Conservation (phyloP, 2,888 invertebrate species). For the Leptinotarsa rubiginosa region DNA sequence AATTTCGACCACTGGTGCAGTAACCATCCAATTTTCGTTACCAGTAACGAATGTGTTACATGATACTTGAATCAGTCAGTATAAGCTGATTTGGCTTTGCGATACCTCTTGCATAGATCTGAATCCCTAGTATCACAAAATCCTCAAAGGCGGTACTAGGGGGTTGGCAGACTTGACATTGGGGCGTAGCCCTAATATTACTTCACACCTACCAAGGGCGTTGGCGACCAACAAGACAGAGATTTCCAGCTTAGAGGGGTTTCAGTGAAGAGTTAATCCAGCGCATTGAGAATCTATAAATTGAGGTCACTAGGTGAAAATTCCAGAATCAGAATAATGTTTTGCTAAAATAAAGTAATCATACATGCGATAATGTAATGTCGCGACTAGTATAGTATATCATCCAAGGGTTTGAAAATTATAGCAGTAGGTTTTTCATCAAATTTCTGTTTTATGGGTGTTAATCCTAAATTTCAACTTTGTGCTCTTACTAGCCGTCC, state of each 20-base stretch:
- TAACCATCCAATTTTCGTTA: background rate
- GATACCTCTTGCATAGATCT: constrained; percentile 42
- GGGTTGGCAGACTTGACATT: constrained; percentile 62
- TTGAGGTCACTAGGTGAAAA: too few species aligned
- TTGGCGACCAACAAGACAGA: background rate
- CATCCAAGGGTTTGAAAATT: too few species aligned
- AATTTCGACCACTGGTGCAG: background rate
- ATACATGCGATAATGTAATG: too few species aligned
- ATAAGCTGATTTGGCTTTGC: background rate
- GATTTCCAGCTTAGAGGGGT: background rate
- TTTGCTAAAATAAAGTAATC: too few species aligned
- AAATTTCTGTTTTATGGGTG: too few species aligned
- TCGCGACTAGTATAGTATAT: too few species aligned
- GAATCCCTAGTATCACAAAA: constrained; percentile 55
- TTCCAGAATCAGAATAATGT: too few species aligned
- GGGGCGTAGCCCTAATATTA: constrained; percentile 61
- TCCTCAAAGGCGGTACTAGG: constrained; percentile 64
- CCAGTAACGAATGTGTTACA: background rate
- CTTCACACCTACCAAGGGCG: constrained; percentile 58
- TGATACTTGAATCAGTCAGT: too few species aligned
- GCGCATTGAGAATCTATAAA: too few species aligned
- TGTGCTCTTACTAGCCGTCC: too few species aligned
- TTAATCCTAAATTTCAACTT: too few species aligned
- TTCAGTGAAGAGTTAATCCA: background rate
- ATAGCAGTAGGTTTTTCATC: too few species aligned